Conservation (phyloP, 2,797 vertebrate species). For the Perodicticus potto region DNA sequence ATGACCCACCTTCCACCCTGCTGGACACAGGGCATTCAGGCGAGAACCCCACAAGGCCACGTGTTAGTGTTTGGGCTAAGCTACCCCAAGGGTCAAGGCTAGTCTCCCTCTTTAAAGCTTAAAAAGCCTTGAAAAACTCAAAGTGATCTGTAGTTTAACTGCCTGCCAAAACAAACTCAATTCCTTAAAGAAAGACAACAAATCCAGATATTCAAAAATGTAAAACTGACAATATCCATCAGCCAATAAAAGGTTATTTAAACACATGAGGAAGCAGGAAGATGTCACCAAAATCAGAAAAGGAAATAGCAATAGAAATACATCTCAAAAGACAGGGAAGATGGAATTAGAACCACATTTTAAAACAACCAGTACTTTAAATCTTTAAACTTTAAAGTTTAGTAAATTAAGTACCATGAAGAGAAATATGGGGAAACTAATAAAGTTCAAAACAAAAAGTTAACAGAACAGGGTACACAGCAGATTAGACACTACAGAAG, state of each 20-base stretch:
- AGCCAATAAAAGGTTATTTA: not conserved
- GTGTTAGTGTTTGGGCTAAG: fast-evolving
- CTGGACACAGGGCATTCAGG: not conserved
- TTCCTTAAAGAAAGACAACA: not conserved
- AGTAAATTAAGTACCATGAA: not conserved
- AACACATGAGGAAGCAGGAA: not conserved
- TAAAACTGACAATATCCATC: not conserved
- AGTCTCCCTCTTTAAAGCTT: not conserved
- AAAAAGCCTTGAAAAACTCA: no score
- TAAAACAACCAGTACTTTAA: not conserved
- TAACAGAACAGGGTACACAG: fast-evolving
- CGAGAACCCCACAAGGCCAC: not conserved
- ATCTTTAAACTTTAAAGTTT: no score
- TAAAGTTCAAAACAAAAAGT: not conserved
- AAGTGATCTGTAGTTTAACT: no score
- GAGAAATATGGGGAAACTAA: not conserved
- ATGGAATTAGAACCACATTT: not conserved
- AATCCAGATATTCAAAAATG: not conserved
- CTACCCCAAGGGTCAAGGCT: not conserved
- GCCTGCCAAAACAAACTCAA: not conserved
- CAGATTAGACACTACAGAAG: not conserved
- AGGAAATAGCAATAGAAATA: not conserved
- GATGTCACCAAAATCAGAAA: not conserved
- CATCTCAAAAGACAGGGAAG: not conserved
- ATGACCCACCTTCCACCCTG: fast-evolving